phyloP scores from a whole-genome alignment of 2,888 invertebrate species.

The Drosophila austrosaltans region DNA sequence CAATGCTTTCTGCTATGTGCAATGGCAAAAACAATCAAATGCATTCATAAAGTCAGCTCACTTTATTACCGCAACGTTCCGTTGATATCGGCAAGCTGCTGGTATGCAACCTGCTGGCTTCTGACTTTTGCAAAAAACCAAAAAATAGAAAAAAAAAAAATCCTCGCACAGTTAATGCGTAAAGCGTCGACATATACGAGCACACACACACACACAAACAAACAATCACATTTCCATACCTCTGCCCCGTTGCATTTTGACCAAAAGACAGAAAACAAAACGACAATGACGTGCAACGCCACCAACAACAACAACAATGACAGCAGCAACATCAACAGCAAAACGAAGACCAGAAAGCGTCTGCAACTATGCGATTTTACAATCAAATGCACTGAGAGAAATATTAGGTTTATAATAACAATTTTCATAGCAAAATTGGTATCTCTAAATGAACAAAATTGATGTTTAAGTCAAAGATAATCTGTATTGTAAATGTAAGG shows the following conservation, averaged over 20 bases:
- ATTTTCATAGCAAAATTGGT: too few relatives aligned
- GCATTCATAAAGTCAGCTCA: conserved; percentile 71
- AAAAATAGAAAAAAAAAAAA: background rate
- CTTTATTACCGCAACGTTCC: conserved; percentile 57
- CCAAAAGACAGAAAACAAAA: conserved; percentile 45
- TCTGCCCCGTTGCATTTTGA: conserved; percentile 51
- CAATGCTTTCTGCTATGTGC: background rate
- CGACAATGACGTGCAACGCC: conserved; percentile 24
- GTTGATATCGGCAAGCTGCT: conserved; percentile 29
- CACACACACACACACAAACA: conserved; percentile 14
- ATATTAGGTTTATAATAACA: background rate
- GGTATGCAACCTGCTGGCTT: conserved; percentile 19
- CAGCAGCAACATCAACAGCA: background rate
- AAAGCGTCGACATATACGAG: conserved; percentile 49
- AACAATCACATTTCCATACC: conserved; percentile 8
- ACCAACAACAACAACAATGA: conserved; percentile 13
- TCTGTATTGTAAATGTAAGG: too few relatives aligned
- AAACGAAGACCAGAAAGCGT: conserved; percentile 2
- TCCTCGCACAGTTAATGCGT: conserved; percentile 1
- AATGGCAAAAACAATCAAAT: conserved; percentile 35
- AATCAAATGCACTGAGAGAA: conserved; percentile 24
- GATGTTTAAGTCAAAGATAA: too few relatives aligned
- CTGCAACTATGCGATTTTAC: conserved; percentile 55
- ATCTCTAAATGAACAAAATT: too few relatives aligned
- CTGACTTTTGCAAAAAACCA: conserved; percentile 1